Conservation (phyloP, 2,797 vertebrate species). For the Epinephelus malabaricus region DNA sequence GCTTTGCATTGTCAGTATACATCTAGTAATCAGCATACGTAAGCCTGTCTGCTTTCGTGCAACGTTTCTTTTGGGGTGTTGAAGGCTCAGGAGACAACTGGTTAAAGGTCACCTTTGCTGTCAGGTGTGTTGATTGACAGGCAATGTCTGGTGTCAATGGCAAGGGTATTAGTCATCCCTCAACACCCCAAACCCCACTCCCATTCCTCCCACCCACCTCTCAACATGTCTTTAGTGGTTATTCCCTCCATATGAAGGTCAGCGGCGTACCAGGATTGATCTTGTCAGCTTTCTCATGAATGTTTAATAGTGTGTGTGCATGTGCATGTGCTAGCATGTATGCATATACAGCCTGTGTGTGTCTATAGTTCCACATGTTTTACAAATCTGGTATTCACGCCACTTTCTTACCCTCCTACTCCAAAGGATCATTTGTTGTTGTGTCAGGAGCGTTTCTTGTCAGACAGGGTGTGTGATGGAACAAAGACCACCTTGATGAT, state of each 20-base stretch:
- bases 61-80: constrained; percentile 11
- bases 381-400: constrained; percentile 21
- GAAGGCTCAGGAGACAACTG: constrained; percentile 19
- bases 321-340: background rate
- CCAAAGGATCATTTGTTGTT: constrained; percentile 54
- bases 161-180: constrained; percentile 49
- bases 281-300: constrained; percentile 46
- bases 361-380: constrained; percentile 6
- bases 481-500: constrained; percentile 69
- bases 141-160: constrained; percentile 38
- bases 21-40: background rate
- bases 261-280: constrained; percentile 40
- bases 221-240: constrained; percentile 48
- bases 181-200: constrained; percentile 22
- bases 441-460: constrained; percentile 56
- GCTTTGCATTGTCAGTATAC: background rate
- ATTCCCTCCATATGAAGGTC: constrained; percentile 55
- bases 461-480: constrained; percentile 47
- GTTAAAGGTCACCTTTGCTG: constrained; percentile 52
- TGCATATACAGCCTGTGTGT: constrained; percentile 4
- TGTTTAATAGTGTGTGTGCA: constrained; percentile 35
- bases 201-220: constrained; percentile 35
- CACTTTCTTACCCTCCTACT: constrained; percentile 4
- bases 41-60: constrained; percentile 9
- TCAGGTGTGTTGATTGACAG: constrained; percentile 48